A percentile compares a stretch with the other conserved stretches of the same genome.
These are phyloP conservation scores for Luperina nickerlii DNA, from an alignment of 2,888 invertebrate genomes.

Conservation along the genomic window DNA sequence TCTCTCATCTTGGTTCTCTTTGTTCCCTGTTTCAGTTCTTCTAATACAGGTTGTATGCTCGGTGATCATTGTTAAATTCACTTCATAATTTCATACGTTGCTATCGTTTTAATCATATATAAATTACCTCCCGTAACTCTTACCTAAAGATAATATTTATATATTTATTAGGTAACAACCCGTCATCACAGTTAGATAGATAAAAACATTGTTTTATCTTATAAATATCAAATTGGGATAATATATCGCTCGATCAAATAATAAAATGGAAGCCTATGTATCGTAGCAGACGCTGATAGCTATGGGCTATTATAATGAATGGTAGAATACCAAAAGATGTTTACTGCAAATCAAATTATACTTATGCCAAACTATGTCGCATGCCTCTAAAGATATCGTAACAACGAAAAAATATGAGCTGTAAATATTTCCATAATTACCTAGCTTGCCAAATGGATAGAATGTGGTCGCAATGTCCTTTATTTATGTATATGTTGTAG, in stretches of 20 bases:
- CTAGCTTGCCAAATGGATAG: neutral
- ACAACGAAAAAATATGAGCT: neutral
- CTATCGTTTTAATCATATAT: neutral
- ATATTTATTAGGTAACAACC: conserved; percentile 19
- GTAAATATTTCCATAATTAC: neutral
- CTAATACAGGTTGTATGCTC: neutral
- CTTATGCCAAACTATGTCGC: neutral
- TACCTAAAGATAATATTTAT: conserved; percentile 10
- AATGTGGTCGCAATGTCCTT: neutral
- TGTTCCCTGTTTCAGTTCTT: neutral
- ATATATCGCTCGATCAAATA: neutral
- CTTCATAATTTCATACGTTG: neutral
- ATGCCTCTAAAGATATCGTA: neutral
- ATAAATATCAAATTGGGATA: conserved; percentile 9
- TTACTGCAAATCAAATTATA: neutral
- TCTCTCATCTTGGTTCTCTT: neutral
- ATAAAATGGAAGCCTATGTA: conserved; percentile 4
- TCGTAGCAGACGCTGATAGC: neutral
- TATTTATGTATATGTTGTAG: neutral
- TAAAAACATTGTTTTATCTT: conserved; percentile 24
- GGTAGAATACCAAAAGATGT: neutral
- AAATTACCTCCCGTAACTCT: conserved; percentile 31
- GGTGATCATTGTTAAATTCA: neutral
- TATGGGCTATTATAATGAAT: neutral
- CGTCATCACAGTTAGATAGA: conserved; percentile 15